A percentile compares a stretch with the other conserved stretches of the same genome.
Conservation (phyloP, 1,140 invertebrate genomes). For the Nylanderia fulva region DNA sequence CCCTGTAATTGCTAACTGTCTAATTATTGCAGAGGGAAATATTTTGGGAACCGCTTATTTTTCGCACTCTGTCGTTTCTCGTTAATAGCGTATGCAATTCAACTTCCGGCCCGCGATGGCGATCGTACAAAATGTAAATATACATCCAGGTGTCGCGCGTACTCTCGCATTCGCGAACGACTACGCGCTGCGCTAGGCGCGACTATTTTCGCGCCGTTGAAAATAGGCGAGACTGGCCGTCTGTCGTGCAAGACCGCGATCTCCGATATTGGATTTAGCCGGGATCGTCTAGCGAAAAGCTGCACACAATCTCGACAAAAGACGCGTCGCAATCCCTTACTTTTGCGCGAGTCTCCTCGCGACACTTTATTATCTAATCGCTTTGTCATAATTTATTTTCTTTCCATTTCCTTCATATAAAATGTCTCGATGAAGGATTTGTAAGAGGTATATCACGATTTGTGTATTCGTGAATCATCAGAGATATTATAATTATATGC, state of each 20-base stretch:
- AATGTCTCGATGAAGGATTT: neutral
- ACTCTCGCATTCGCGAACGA: neutral
- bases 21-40: neutral
- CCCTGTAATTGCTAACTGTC: neutral
- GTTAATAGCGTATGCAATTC: too few relatives aligned
- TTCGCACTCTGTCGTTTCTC: neutral
- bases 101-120: neutral
- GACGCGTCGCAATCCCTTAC: neutral
- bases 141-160: slow-evolving; percentile 7
- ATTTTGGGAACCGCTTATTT: neutral
- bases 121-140: neutral
- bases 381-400: neutral
- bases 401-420: neutral
- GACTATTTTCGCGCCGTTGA: slow-evolving; percentile 51
- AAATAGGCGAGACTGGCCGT: slow-evolving; percentile 63
- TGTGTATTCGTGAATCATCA: too few relatives aligned
- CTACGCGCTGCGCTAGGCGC: neutral
- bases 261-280: slow-evolving; percentile 15
- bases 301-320: neutral
- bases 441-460: neutral
- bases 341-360: neutral
- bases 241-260: slow-evolving; percentile 20
- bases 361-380: neutral
- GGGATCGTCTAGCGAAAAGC: neutral
- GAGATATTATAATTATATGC: neutral